Percentiles rank a stretch among this genome's conserved stretches.
These are phyloP conservation scores for Diarsia mendica DNA, from an alignment of 2,888 invertebrate species.

Conservation along the genomic window DNA sequence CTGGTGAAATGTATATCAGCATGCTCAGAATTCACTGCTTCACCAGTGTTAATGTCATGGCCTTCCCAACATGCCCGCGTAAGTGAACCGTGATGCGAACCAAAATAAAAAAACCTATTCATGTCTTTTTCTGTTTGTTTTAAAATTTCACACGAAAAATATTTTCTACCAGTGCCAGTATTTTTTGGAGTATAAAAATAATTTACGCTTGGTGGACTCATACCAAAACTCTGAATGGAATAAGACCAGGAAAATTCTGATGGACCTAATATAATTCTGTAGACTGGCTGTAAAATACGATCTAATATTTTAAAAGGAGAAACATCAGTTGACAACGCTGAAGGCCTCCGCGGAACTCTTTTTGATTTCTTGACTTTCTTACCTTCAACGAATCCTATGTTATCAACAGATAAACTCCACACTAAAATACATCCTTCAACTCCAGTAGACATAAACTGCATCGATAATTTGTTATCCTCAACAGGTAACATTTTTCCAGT, in stretches of 20 bases:
- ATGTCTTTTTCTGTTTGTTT: constrained; percentile 72
- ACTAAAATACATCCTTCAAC: constrained; percentile 92
- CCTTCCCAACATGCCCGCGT: constrained; percentile 92
- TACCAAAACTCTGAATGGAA: constrained; percentile 84
- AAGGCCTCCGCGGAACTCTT: constrained; percentile 89
- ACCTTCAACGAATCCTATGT: constrained; percentile 76
- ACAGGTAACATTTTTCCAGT: constrained; percentile 89
- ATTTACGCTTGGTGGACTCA: constrained; percentile 79
- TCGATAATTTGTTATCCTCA: constrained; percentile 78
- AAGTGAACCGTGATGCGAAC: constrained; percentile 86
- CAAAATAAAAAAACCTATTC: constrained; percentile 78
- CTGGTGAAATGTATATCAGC: constrained; percentile 83
- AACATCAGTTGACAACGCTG: constrained; percentile 90
- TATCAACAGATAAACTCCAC: constrained; percentile 92
- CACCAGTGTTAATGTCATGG: constrained; percentile 92
- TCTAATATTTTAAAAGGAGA: constrained; percentile 92
- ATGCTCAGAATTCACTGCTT: constrained; percentile 91
- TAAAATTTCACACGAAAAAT: constrained; percentile 80
- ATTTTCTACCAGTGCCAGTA: constrained; percentile 82
- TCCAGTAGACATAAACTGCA: constrained; percentile 92
- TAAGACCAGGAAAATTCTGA: constrained; percentile 82
- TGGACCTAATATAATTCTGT: constrained; percentile 87
- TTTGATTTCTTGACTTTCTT: constrained; percentile 85
- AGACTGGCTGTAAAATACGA: constrained; percentile 91
- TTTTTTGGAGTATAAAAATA: constrained; percentile 79